Conservation (phyloP, 2,888 invertebrate species). For the Eupeodes luniger region DNA sequence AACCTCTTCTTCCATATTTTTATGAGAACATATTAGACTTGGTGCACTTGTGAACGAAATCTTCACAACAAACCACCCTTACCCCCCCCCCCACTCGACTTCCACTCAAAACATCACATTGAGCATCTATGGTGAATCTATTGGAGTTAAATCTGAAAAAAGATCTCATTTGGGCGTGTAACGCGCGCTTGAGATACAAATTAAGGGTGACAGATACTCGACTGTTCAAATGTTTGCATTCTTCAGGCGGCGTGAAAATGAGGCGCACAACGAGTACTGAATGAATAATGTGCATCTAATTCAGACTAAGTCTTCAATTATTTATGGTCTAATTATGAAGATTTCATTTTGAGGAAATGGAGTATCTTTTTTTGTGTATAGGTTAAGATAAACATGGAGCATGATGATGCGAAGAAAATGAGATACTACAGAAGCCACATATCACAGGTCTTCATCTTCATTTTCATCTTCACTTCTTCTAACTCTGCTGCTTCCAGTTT, state of each 20-base stretch:
- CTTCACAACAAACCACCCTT: slow-evolving; percentile 1
- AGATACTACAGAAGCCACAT: slow-evolving; percentile 27
- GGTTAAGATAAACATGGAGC: not conserved
- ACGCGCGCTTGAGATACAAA: slow-evolving; percentile 56
- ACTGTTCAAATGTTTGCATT: slow-evolving; percentile 37
- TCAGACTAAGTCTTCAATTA: slow-evolving; percentile 71
- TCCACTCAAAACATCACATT: not conserved
- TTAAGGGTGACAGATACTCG: slow-evolving; percentile 66
- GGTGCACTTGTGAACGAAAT: slow-evolving; percentile 16
- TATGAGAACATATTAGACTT: not conserved
- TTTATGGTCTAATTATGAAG: slow-evolving; percentile 75
- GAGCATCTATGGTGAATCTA: not conserved
- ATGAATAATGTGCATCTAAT: slow-evolving; percentile 73
- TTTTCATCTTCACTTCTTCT: not conserved
- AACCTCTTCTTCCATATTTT: not conserved
- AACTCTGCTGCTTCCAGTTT: not conserved
- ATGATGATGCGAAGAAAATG: slow-evolving; percentile 2
- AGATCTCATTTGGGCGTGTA: slow-evolving; percentile 45
- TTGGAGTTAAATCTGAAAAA: slow-evolving; percentile 30
- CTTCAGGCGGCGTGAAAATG: slow-evolving; percentile 17
- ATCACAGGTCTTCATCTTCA: slow-evolving; percentile 31
- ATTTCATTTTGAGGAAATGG: slow-evolving; percentile 44
- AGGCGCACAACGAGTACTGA: slow-evolving; percentile 47
- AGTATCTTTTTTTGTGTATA: not conserved
- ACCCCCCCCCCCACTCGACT: not conserved